A percentile compares a stretch with the other conserved stretches of the same genome.
Evolutionary conservation across 1,140 invertebrate genomes (phyloP).

Genomic region (Scylla paramamosain): DNA sequence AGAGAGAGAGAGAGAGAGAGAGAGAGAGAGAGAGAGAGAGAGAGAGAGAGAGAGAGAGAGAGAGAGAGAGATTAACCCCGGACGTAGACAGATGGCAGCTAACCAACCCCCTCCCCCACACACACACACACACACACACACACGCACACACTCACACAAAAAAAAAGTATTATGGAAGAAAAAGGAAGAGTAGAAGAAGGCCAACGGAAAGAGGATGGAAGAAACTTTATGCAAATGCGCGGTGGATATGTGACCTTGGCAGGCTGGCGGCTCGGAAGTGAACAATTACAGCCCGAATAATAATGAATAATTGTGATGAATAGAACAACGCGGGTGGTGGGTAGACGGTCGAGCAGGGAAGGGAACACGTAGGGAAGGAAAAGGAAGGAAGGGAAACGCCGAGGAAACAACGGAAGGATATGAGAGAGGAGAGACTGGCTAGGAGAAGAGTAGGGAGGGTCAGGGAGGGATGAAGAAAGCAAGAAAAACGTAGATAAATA

Average conservation of each 20-base stretch:
- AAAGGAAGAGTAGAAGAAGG: not conserved
- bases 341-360: not conserved
- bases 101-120: too few relatives aligned
- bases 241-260: not conserved
- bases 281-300: constrained; percentile 51
- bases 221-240: constrained; percentile 50
- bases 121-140: too few relatives aligned
- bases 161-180: not conserved
- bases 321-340: constrained; percentile 6
- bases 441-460: not conserved
- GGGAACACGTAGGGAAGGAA: not conserved
- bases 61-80: not conserved
- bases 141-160: not conserved
- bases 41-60: constrained; percentile 42
- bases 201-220: not conserved
- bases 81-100: not conserved
- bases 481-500: too few relatives aligned
- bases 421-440: not conserved
- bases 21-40: constrained; percentile 61
- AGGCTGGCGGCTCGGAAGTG: constrained; percentile 46
- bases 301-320: constrained; percentile 55
- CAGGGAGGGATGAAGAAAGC: not conserved
- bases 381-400: not conserved
- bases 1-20: constrained; percentile 50
- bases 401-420: not conserved